Evolutionary conservation across 2,888 invertebrate genomes (phyloP), one percentile per base, ranked within the genome.

Genomic region (Schizotus pectinicornis): DNA sequence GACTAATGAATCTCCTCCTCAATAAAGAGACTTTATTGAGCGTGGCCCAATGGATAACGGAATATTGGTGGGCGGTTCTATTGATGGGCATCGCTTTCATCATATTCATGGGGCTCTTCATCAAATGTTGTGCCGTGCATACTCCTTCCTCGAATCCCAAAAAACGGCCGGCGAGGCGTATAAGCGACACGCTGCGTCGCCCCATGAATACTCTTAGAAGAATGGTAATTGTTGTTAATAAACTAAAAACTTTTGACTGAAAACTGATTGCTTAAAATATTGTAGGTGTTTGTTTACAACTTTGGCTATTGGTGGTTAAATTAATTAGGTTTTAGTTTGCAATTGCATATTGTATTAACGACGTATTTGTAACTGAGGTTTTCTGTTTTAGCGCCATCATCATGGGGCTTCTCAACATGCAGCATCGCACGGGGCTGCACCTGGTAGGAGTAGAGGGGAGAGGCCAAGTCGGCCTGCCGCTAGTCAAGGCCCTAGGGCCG

Each of bases 71-170:
- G 92, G 90, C 91, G 3, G 98, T 98, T 66, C 84, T 98, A 62
- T 82, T 98, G 50, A 92, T 95, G 82, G 92, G 94, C 45, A 90
- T 99, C 51, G 91, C 87, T 56, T 91, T 98, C 76, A 88, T 98
- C 51, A 90, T 98, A 69, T 88, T 96, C 74, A 98, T 99, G 98
- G 98, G 95, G 51, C 84, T 95, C 56, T 99, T 99, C 80, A 98
- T 99, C 74, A 98, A 99, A 80, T 97, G 98, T 80, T 99, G 98
- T 80, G 99, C 99, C 31, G 99, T 99, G 49, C 98, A 99, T 81
- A 99, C 99, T 51, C 99, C 99, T 22, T 96, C 96, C 56, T 96
- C 95, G 62, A 99, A 99, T 85, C 99, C 99, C 5, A 97, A 97
- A 80, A 93, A 96, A 72, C 91, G 95, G 52, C 95, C 98, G 0